These are phyloP conservation scores for Petrolisthes cinctipes DNA, from an alignment of 2,888 invertebrate species.

Conservation along the genomic window DNA sequence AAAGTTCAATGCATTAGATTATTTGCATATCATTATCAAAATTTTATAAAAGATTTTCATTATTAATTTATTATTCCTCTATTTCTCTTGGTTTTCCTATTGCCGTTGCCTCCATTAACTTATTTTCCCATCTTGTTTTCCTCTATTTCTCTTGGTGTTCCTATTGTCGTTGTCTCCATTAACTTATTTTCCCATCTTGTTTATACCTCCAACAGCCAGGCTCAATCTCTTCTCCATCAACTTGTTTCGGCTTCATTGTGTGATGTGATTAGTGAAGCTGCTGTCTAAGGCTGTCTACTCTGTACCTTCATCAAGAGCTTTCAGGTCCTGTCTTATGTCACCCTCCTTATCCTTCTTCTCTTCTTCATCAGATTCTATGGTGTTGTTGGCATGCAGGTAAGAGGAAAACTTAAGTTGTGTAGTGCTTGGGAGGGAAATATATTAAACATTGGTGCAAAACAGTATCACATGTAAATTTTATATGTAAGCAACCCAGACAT, in stretches of 20 bases:
- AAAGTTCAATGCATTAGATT: neutral
- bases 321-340: slow-evolving; percentile 98
- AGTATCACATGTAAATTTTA: too few relatives aligned
- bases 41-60: neutral
- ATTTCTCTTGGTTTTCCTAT: neutral
- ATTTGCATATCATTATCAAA: neutral
- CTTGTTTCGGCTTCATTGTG: slow-evolving; percentile 99
- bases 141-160: too few relatives aligned
- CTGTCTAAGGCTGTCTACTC: slow-evolving; percentile 92
- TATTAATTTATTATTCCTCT: neutral
- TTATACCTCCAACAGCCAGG: slow-evolving; percentile 78
- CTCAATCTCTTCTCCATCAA: slow-evolving; percentile 91
- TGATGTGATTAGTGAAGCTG: slow-evolving; percentile 97
- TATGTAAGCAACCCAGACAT: too few relatives aligned
- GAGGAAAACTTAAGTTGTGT: too few relatives aligned
- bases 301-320: slow-evolving; percentile 99
- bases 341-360: slow-evolving; percentile 95
- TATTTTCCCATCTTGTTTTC: too few relatives aligned
- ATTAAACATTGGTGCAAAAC: too few relatives aligned
- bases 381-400: slow-evolving; percentile 99
- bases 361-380: slow-evolving; percentile 99
- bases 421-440: too few relatives aligned
- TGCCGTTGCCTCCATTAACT: too few relatives aligned
- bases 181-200: too few relatives aligned
- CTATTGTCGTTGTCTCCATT: too few relatives aligned